Conservation (phyloP, 1,140 invertebrate genomes). For the Drosophila orena region DNA sequence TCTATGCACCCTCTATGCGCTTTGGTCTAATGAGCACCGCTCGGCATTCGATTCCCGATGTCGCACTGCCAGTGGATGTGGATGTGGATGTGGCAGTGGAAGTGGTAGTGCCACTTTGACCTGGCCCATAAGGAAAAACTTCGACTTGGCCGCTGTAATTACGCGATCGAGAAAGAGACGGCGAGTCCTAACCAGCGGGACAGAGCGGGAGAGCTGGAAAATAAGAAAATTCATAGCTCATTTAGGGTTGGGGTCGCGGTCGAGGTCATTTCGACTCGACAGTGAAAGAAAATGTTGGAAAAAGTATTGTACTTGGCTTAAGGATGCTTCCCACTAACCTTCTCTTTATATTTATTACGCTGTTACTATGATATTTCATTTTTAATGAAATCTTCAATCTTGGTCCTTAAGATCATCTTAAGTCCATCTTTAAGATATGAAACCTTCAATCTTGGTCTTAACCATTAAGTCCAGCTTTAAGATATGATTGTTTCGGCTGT, state of each 20-base stretch:
- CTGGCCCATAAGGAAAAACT: constrained; percentile 67
- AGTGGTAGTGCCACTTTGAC: constrained; percentile 30
- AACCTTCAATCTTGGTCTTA: too few relatives aligned
- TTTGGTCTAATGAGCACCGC: constrained; percentile 80
- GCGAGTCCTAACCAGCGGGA: background rate
- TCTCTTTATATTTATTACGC: too few relatives aligned
- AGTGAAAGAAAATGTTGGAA: constrained; percentile 1
- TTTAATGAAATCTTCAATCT: too few relatives aligned
- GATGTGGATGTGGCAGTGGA: constrained; percentile 14
- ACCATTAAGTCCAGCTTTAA: too few relatives aligned
- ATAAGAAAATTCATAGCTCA: constrained; percentile 65
- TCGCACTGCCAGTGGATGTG: constrained; percentile 16
- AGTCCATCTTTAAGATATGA: too few relatives aligned
- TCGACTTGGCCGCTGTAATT: constrained; percentile 71
- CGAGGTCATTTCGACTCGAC: constrained; percentile 53
- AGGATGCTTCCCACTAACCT: too few relatives aligned
- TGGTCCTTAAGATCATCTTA: too few relatives aligned
- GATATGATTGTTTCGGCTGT: too few relatives aligned
- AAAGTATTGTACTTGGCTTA: background rate
- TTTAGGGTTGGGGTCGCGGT: constrained; percentile 49
- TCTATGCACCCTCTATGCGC: constrained; percentile 40
- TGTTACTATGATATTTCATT: too few relatives aligned
- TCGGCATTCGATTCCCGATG: constrained; percentile 14
- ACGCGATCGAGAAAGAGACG: constrained; percentile 41
- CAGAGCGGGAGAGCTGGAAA: constrained; percentile 2